phyloP scores from a whole-genome alignment of 2,888 invertebrate species.

The Lordiphosa fenestrarum region DNA sequence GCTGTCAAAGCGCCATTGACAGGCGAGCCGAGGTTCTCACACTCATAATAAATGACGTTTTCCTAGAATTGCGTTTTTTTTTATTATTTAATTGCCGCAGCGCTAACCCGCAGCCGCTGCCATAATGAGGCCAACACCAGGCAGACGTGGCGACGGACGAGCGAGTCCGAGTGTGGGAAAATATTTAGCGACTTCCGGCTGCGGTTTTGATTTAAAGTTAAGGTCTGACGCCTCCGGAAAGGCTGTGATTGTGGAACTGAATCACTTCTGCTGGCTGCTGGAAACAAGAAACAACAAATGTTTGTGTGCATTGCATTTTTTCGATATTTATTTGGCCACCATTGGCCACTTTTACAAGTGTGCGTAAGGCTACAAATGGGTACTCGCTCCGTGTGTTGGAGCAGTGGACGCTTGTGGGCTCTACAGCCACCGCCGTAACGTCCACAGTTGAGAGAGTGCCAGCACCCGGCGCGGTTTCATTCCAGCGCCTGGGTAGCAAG shows the following conservation, averaged over 20 bases:
- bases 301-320: too few relatives aligned
- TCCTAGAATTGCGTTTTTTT: constrained; percentile 60
- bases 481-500: constrained; percentile 22
- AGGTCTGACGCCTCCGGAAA: too few relatives aligned
- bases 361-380: too few relatives aligned
- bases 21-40: constrained; percentile 65
- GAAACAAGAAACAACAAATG: too few relatives aligned
- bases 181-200: constrained; percentile 77
- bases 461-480: background rate
- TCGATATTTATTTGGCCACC: too few relatives aligned
- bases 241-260: background rate
- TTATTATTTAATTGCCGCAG: constrained; percentile 73
- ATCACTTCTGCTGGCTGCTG: too few relatives aligned
- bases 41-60: constrained; percentile 73
- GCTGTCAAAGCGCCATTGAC: constrained; percentile 71
- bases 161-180: constrained; percentile 70
- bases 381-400: too few relatives aligned
- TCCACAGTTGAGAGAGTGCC: too few relatives aligned
- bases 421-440: too few relatives aligned
- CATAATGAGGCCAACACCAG: constrained; percentile 67
- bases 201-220: constrained; percentile 35
- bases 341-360: too few relatives aligned
- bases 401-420: too few relatives aligned
- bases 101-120: constrained; percentile 53
- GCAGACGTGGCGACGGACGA: constrained; percentile 19